These are phyloP conservation scores for Marmota monax DNA, from an alignment of 2,113 vertebrate species.

Conservation along the genomic window DNA sequence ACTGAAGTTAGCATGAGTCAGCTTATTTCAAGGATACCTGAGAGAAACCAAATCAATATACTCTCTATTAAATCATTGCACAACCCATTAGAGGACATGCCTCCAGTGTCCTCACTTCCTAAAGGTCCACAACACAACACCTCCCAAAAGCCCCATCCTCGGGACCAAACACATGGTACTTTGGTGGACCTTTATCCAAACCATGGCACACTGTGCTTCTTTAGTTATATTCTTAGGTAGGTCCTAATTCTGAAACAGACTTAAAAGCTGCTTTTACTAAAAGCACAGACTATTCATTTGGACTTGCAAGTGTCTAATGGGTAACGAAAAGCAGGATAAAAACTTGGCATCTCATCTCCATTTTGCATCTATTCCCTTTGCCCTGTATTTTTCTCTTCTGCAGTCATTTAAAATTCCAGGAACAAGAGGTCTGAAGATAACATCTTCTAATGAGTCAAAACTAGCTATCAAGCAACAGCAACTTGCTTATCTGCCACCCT, in stretches of 20 bases:
- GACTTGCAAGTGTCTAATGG: neutral
- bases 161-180: neutral
- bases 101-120: neutral
- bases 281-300: neutral
- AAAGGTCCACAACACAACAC: neutral
- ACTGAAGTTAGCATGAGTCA: neutral
- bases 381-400: neutral
- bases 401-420: neutral
- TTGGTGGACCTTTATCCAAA: too few species aligned
- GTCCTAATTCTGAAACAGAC: neutral
- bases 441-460: neutral
- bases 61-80: neutral
- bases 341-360: neutral
- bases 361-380: neutral
- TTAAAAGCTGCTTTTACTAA: neutral
- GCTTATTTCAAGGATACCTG: neutral
- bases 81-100: neutral
- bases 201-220: neutral
- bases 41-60: neutral
- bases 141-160: too few species aligned
- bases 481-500: neutral
- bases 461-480: neutral
- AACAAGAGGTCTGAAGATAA: neutral
- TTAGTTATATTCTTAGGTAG: neutral
- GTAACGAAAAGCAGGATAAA: neutral